These are phyloP conservation scores for Paradoxurus hermaphroditus DNA, from an alignment of 2,113 vertebrate species.

Conservation along the genomic window DNA sequence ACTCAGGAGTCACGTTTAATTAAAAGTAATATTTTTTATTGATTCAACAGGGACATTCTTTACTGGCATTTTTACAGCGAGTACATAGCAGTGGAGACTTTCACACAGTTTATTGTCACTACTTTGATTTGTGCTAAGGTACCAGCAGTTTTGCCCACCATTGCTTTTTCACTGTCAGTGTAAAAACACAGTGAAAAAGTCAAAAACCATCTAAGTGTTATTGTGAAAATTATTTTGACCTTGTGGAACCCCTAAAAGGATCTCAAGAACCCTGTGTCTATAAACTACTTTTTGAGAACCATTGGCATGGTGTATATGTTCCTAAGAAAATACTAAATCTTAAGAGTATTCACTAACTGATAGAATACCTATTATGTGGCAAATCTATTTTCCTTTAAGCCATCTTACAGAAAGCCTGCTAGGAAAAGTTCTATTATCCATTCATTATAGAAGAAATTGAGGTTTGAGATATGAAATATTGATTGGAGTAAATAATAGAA, in stretches of 20 bases:
- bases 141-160: neutral
- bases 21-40: constrained; percentile 1
- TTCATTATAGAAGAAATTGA: neutral
- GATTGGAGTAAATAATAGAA: neutral
- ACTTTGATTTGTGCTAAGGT: neutral
- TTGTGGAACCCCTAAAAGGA: neutral
- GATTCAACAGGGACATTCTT: neutral
- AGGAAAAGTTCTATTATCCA: neutral
- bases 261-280: neutral
- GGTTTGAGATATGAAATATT: neutral
- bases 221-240: neutral
- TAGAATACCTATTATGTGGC: neutral
- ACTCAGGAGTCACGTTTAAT: neutral
- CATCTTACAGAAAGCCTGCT: neutral
- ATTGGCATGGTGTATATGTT: neutral
- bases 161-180: neutral
- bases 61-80: neutral
- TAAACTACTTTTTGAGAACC: neutral
- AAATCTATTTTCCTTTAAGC: neutral
- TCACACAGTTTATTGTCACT: neutral
- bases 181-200: neutral
- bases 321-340: constrained; percentile 20
- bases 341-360: neutral
- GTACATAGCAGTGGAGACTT: neutral
- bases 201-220: neutral